Base-by-base conservation (phyloP, 2,888 invertebrate genomes). In the Drosophila algonquin region DNA sequence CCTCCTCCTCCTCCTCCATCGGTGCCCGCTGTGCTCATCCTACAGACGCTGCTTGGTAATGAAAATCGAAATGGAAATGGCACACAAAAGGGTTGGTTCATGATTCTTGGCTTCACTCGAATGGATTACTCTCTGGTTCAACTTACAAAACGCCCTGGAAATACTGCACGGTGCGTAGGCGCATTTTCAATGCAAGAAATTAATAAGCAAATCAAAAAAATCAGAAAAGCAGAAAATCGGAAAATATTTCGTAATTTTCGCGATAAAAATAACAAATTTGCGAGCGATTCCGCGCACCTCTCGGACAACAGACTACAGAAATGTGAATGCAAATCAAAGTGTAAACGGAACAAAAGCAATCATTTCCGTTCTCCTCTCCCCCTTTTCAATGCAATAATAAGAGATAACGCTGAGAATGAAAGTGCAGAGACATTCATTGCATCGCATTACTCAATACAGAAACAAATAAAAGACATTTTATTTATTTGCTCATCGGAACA, bases 1-100 rank as follows among this genome's bases (percentile, higher is more conserved):
- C 53, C 63, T 18, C 52, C 69, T 51, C 67, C 47, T 58, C 67
- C 47, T 58, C 73, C 77, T 45, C 63, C 75, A 59, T 63, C 58
- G 63, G 54, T 30, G 57, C 59, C 75, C 48, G 48, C 81, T 74
- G 68, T 74, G 88, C 86, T 88, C 88, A 88, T 83, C 76, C 83
- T 83, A 80, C 62, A 69, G 81, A 74, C 47, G 83, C 83, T 88
- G 76, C 77, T 83, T 85, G 81, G 62, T 68, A 72, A 48, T 62
- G 35, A 54, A 55, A 56, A 72, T 56, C 35, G 52, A 61, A 70
- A 70, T 57, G 72, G 48, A 56, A 72, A 72, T 64, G 65, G 64
- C 63, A 71, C 72, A 72, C 57, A 72, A 61, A 32, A 32, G 32
- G 5, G 12, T n/a, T 14, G 21, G 21, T 50, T 56, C 32, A 27